phyloP scores from a whole-genome alignment of 2,888 invertebrate genomes.

The Troides aeacus region DNA sequence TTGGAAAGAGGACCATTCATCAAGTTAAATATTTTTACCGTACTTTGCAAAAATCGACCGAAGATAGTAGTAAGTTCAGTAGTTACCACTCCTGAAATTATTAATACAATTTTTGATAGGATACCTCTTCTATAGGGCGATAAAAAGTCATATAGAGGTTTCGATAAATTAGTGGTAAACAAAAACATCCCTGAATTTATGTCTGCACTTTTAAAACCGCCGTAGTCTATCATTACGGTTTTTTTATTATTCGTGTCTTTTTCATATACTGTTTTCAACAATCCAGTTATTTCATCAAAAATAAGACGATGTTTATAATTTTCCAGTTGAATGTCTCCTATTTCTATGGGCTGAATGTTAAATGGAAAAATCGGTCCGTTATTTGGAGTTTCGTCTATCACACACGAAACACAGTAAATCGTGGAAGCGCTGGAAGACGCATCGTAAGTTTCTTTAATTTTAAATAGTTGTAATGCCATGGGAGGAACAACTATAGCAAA shows the following conservation, averaged over 20 bases:
- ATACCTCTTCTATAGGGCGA: conserved; percentile 83
- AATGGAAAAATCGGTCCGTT: conserved; percentile 47
- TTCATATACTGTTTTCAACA: conserved; percentile 87
- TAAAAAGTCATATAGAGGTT: conserved; percentile 88
- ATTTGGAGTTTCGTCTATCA: conserved; percentile 44
- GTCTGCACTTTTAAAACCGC: conserved; percentile 92
- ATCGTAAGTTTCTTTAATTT: conserved; percentile 66
- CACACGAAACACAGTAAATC: conserved; percentile 57
- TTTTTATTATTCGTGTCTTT: conserved; percentile 62
- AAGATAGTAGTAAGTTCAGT: conserved; percentile 91
- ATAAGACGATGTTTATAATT: conserved; percentile 88
- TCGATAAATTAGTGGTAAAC: conserved; percentile 92
- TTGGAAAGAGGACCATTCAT: conserved; percentile 83
- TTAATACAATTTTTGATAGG: conserved; percentile 81
- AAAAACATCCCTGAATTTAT: conserved; percentile 97
- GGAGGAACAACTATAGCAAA: conserved; percentile 90
- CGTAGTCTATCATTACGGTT: conserved; percentile 82
- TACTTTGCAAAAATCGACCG: conserved; percentile 86
- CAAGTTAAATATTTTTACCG: conserved; percentile 88
- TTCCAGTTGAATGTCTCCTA: conserved; percentile 90
- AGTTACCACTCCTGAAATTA: conserved; percentile 89
- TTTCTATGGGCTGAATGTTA: conserved; percentile 83
- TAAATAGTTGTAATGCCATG: conserved; percentile 85
- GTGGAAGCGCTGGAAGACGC: conserved; percentile 55
- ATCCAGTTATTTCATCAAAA: conserved; percentile 90